Conservation (phyloP, 2,797 vertebrate genomes). For the Coracias cyanogaster region DNA sequence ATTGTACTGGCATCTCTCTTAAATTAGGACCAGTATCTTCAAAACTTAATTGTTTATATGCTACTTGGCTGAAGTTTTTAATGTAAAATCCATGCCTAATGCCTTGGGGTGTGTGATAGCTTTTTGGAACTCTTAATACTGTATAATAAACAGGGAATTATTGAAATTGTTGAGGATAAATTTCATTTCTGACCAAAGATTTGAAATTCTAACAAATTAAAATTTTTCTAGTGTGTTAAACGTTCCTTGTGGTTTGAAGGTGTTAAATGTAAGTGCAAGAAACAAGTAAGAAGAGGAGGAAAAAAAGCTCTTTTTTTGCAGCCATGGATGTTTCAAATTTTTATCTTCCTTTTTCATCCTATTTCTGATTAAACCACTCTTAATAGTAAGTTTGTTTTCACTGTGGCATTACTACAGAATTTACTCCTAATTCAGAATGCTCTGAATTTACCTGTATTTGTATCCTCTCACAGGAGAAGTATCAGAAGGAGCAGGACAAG, state of each 20-base stretch:
- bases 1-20: neutral
- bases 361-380: neutral
- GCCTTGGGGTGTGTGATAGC: neutral
- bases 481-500: conserved; percentile 93
- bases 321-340: neutral
- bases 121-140: neutral
- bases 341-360: neutral
- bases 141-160: neutral
- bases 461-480: conserved; percentile 87
- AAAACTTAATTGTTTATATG: neutral
- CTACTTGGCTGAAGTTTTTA: neutral
- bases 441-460: neutral
- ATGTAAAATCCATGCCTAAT: neutral
- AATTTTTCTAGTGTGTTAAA: neutral
- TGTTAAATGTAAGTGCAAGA: neutral
- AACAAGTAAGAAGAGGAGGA: neutral
- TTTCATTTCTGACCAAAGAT: neutral
- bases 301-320: neutral
- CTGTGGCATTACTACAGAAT: neutral
- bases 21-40: neutral
- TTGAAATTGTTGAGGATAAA: neutral
- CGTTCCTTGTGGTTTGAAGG: neutral
- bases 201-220: neutral
- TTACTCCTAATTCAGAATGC: neutral
- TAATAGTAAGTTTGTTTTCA: neutral